Evolutionary conservation across 1,140 invertebrate species (phyloP).

Genomic region (Sinonovacula constricta): DNA sequence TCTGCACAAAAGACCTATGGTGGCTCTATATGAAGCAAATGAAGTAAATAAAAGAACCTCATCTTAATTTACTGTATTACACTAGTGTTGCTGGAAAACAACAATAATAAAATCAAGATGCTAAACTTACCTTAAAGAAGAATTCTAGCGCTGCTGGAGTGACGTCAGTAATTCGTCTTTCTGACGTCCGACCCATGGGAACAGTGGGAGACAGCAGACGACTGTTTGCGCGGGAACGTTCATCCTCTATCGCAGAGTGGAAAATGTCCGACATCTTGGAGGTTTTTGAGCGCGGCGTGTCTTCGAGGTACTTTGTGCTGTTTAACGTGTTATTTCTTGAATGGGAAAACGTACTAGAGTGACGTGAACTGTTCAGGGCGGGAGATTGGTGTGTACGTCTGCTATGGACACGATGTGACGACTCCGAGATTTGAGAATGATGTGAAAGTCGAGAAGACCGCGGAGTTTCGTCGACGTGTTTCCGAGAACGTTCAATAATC

Average conservation of each 20-base stretch:
- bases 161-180: conserved; percentile 2
- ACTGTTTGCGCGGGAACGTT: background rate
- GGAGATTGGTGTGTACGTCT: conserved; percentile 7
- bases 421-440: conserved; percentile 13
- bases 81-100: too few species aligned
- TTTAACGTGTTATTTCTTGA: background rate
- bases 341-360: background rate
- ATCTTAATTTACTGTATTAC: too few species aligned
- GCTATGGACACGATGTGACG: too few species aligned
- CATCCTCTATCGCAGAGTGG: conserved; percentile 26
- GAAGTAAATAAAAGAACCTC: too few species aligned
- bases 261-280: conserved; percentile 36
- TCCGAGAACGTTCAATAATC: too few species aligned
- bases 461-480: conserved; percentile 31
- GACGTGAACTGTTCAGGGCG: background rate
- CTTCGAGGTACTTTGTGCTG: conserved; percentile 29
- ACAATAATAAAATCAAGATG: too few species aligned
- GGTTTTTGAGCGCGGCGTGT: conserved; percentile 32
- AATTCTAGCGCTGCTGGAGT: conserved; percentile 27
- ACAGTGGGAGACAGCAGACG: conserved; percentile 35
- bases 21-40: too few species aligned
- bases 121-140: conserved; percentile 40
- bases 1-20: too few species aligned
- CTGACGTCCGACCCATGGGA: conserved; percentile 23
- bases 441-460: conserved; percentile 41